Evolutionary conservation across 1,140 invertebrate species (phyloP).

Genomic region (Hycleus phaleratus): DNA sequence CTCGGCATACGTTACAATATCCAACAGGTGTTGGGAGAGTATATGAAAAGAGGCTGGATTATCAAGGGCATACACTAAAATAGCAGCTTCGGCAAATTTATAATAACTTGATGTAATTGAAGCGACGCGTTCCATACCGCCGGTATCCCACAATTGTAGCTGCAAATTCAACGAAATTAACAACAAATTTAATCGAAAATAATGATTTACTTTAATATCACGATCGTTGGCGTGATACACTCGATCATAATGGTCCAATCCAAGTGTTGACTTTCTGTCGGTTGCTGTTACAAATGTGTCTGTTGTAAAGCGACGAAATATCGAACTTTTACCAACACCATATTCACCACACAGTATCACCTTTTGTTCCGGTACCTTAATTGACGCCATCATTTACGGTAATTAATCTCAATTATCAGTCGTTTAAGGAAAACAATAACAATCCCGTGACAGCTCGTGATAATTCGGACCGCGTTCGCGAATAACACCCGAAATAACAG

Average conservation of each 20-base stretch:
- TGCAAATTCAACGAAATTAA: constrained; percentile 39
- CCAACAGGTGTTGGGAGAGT: constrained; percentile 81
- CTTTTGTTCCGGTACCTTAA: constrained; percentile 83
- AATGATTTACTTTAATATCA: constrained; percentile 62
- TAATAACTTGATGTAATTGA: constrained; percentile 91
- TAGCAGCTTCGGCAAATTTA: constrained; percentile 87
- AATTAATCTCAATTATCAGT: no score
- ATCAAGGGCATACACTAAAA: constrained; percentile 83
- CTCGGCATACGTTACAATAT: constrained; percentile 86
- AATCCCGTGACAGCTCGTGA: no score
- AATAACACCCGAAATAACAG: no score
- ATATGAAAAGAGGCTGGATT: constrained; percentile 86
- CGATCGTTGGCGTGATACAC: constrained; percentile 65
- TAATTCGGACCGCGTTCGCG: no score
- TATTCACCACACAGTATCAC: constrained; percentile 93
- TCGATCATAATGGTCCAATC: constrained; percentile 83
- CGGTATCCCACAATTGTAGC: constrained; percentile 90
- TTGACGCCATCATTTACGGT: constrained; percentile 57
- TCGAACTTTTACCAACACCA: constrained; percentile 88
- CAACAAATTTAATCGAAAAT: not conserved
- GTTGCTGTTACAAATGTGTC: constrained; percentile 74
- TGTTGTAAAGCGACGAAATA: constrained; percentile 84
- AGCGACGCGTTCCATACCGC: constrained; percentile 88
- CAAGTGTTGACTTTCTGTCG: constrained; percentile 81
- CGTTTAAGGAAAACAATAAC: no score